Evolutionary conservation across 2,888 invertebrate species (phyloP), one percentile per base, ranked within the genome.

Genomic region (Bhutanitis thaidina): DNA sequence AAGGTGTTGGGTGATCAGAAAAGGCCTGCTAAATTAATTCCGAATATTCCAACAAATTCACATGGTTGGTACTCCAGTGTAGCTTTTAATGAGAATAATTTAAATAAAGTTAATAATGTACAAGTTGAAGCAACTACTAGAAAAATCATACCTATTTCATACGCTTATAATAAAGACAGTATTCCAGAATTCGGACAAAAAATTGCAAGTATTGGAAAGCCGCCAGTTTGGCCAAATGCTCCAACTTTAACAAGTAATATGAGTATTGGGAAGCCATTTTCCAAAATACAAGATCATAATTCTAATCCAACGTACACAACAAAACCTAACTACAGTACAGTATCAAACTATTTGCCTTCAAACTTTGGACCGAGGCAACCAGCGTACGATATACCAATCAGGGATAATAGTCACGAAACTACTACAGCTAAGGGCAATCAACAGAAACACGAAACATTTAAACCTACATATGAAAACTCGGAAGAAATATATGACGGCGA

Each of bases 51-150:
- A 35, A 86, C 83, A 0, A 89, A 89, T 52, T 88, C 89, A 13
- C 89, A 89, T 59, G 87, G 89, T 20, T 89, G 89, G 89, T 87
- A 87, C 62, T 84, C 88, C 1, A 85, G 81, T 57, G 64, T 78
- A 7, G 57, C 77, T 2, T 38, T 71, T 3, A 77, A 80, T 58
- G 80, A 82, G 58, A 77, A 64, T 50, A 64, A 61, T 56, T 58
- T 73, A 5, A 70, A 77, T 49, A 77, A 77, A 49, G 69, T 87
- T 7, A 80, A 75, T 57, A 79, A 79, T 29, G 73, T 84, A 25
- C 80, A 81, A 54, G 57, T 82, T 13, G 89, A 90, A 63, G 70
- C 66, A 7, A 82, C 87, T 1, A 89, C 89, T 7, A 74, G 82
- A 54, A 84, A 82, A 61, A 72, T 78, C 0, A 90, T 90, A 63